A percentile compares a stretch with the other conserved stretches of the same genome.
phyloP scores from a whole-genome alignment of 1,140 invertebrate species.

The Drosophila nigromelanica region DNA sequence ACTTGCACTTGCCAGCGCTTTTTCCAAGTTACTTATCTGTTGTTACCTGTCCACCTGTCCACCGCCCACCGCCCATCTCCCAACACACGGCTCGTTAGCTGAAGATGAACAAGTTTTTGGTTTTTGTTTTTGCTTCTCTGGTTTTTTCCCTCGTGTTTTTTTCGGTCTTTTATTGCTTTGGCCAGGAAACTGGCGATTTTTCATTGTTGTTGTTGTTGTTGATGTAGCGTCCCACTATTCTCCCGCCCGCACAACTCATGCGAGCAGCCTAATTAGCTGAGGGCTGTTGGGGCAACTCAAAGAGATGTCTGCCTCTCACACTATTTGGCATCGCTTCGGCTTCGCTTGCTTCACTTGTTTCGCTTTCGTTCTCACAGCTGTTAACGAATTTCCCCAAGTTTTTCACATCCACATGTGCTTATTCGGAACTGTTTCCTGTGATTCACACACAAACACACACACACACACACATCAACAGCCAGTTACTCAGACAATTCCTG shows the following conservation, averaged over 20 bases:
- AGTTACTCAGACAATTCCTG: slow-evolving; percentile 7
- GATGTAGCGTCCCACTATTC: slow-evolving; percentile 17
- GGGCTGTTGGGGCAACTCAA: slow-evolving; percentile 16
- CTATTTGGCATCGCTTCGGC: slow-evolving; percentile 17
- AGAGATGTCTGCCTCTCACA: slow-evolving; percentile 2
- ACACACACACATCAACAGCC: slow-evolving; percentile 3
- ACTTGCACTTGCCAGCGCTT: slow-evolving; percentile 70
- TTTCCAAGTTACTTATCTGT: slow-evolving; percentile 21
- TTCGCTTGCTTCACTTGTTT: slow-evolving; percentile 49
- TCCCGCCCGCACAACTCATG: slow-evolving; percentile 56
- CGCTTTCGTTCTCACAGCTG: slow-evolving; percentile 71
- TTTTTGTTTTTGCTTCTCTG: slow-evolving; percentile 27
- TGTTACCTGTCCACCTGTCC: slow-evolving; percentile 30
- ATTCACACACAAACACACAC: slow-evolving; percentile 45
- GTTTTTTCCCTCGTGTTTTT: slow-evolving; percentile 13
- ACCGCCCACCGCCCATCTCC: background rate
- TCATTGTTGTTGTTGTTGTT: slow-evolving; percentile 60
- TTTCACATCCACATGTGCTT: slow-evolving; percentile 43
- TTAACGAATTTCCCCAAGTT: slow-evolving; percentile 47
- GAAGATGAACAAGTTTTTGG: slow-evolving; percentile 77
- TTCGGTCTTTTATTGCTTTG: slow-evolving; percentile 42
- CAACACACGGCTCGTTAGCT: slow-evolving; percentile 58
- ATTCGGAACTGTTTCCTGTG: slow-evolving; percentile 55
- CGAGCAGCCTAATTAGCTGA: slow-evolving; percentile 70
- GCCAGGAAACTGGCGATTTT: slow-evolving; percentile 75